Evolutionary conservation across 2,113 vertebrate species (phyloP).

Genomic region (Oryzias melastigma): DNA sequence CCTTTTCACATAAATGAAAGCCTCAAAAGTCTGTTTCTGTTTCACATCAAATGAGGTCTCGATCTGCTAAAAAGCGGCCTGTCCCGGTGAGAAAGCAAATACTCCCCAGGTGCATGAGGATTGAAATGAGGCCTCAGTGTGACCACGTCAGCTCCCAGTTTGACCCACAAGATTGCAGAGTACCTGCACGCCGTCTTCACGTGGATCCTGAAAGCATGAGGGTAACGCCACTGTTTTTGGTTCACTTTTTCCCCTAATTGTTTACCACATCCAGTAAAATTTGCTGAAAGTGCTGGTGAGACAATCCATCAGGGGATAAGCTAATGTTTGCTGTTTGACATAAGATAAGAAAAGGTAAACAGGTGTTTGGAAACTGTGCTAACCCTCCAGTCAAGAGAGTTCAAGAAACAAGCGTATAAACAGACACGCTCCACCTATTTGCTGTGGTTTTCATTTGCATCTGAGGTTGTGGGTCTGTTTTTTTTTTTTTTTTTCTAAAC

Average conservation of each 20-base stretch:
- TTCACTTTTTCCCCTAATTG: slow-evolving; percentile 34
- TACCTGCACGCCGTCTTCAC: slow-evolving; percentile 18
- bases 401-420: not conserved
- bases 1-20: slow-evolving; percentile 14
- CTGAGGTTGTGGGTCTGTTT: not conserved
- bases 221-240: slow-evolving; percentile 54
- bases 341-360: slow-evolving; percentile 14
- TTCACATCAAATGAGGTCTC: not conserved
- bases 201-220: slow-evolving; percentile 5
- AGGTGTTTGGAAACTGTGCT: slow-evolving; percentile 10
- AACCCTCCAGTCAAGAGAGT: slow-evolving; percentile 7
- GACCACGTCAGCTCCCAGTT: slow-evolving; percentile 3
- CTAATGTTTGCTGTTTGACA: slow-evolving; percentile 7
- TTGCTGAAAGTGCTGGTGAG: slow-evolving; percentile 57
- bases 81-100: slow-evolving; percentile 43
- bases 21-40: slow-evolving; percentile 15
- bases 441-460: slow-evolving; percentile 29
- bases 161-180: slow-evolving; percentile 12
- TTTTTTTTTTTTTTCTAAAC: slow-evolving; percentile 9
- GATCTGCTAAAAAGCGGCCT: slow-evolving; percentile 11
- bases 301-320: slow-evolving; percentile 31
- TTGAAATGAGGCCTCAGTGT: slow-evolving; percentile 10
- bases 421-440: not conserved
- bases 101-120: slow-evolving; percentile 30
- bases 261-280: slow-evolving; percentile 39